Evolutionary conservation across 2,113 vertebrate species (phyloP).

Genomic region (Eidolon helvum): DNA sequence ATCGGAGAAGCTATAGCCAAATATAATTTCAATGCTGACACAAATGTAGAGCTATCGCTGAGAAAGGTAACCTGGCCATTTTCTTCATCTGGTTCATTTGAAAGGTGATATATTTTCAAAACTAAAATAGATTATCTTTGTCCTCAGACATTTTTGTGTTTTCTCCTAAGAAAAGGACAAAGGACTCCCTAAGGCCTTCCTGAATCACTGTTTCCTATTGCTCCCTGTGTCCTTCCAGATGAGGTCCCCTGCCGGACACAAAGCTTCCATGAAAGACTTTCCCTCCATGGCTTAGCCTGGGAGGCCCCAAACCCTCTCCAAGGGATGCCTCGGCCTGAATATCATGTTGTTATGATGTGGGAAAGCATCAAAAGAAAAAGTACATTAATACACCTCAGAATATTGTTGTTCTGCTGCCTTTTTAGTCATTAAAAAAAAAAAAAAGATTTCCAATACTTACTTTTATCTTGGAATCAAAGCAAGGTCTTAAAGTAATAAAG

Average conservation of each 20-base stretch:
- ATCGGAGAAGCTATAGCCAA: slow-evolving; percentile 97
- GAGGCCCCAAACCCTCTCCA: not conserved
- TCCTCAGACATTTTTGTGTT: not conserved
- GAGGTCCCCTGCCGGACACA: no score
- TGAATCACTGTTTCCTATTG: no score
- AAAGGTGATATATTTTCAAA: not conserved
- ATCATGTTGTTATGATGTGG: accelerated
- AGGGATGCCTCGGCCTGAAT: not conserved
- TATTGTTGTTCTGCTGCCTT: not conserved
- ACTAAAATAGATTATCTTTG: not conserved
- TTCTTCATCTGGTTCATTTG: not conserved
- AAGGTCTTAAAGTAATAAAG: not conserved
- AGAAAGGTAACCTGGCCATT: slow-evolving; percentile 88
- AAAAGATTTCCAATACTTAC: not conserved
- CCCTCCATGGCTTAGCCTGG: not conserved
- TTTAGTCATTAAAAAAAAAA: not conserved
- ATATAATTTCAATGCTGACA: slow-evolving; percentile 97
- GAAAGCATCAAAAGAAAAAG: not conserved
- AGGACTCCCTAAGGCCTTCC: not conserved
- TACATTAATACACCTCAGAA: not conserved
- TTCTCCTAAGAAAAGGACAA: not conserved
- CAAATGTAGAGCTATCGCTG: slow-evolving; percentile 96
- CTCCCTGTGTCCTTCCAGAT: not conserved
- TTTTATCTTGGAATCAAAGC: not conserved
- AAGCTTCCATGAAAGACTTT: not conserved